Evolutionary conservation across 2,113 vertebrate species (phyloP).

Genomic region (Leptosomus discolor): DNA sequence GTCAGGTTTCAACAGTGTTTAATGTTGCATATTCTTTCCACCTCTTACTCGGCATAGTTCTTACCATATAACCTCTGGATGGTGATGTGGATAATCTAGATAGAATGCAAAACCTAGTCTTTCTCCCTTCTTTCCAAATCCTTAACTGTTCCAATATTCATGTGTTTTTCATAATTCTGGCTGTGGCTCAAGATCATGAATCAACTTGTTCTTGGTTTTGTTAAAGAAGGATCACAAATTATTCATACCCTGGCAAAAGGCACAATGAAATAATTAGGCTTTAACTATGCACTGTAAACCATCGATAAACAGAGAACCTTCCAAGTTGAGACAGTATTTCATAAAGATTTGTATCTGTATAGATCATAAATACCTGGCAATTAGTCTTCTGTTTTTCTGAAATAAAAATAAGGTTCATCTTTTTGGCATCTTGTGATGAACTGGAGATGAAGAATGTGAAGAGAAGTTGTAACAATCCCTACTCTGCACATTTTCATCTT

Average conservation of each 20-base stretch:
- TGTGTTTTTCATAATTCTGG: neutral
- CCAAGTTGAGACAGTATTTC: neutral
- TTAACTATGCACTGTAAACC: slow-evolving; percentile 21
- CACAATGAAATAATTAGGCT: slow-evolving; percentile 31
- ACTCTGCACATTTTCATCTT: neutral
- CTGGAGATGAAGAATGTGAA: neutral
- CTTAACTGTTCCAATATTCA: neutral
- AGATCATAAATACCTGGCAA: slow-evolving; percentile 10
- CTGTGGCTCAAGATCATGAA: slow-evolving; percentile 29
- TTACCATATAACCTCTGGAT: neutral
- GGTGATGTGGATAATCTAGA: neutral
- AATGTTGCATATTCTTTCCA: slow-evolving; percentile 1
- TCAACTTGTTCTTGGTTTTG: slow-evolving; percentile 37
- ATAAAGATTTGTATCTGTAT: neutral
- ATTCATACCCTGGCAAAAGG: slow-evolving; percentile 43
- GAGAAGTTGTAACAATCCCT: neutral
- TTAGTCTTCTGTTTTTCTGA: neutral
- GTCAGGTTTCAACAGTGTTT: slow-evolving; percentile 5
- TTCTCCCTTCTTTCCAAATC: neutral
- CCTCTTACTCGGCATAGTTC: neutral
- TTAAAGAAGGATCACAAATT: slow-evolving; percentile 41
- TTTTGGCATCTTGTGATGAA: neutral
- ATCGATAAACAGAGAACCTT: neutral
- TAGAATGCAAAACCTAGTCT: neutral
- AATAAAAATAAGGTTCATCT: neutral